Base-by-base conservation (phyloP, 2,113 vertebrate genomes). In the Psilopsiagon aymara region DNA sequence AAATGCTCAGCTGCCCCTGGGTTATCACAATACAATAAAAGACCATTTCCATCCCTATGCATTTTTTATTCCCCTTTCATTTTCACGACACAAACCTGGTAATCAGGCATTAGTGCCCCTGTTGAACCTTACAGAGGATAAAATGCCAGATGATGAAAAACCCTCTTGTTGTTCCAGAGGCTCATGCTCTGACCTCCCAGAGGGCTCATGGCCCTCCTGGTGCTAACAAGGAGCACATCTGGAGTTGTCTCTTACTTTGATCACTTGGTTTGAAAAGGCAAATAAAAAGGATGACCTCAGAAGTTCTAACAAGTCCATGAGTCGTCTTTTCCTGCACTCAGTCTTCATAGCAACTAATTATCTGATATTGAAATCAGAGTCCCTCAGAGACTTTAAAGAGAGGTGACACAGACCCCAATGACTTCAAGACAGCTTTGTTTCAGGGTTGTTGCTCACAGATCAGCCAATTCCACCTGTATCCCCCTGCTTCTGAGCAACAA, bases 41-140 rank as follows among this genome's bases (percentile, higher is more conserved):
- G 15, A 16, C 19, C 35, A 9, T 69, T 37, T 80, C n/a, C n/a
- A 33, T 73, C 79, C 74, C 75, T 52, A 2, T 5, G 35, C 31
- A 6, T 8, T 20, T 25, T 60, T 33, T 15, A 19, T 82, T 70
- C 53, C 37, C 43, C 71, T 91, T 95, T 91, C 76, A 62, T 92
- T 96, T 91, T 85, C 59, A 73, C 0, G 2, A 62, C 68, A 57
- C 57, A 84, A 76, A 76, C 33, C 51, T 4, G 6, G 44, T 17
- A 76, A 66, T 79, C 76, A 33, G 88, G 57, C 53, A 43, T 60
- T n/a, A 28, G 64, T 80, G 80, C 80, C 53, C 46, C 74, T 10
- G 28, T 29, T 81, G 73, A 77, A 90, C 80, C 93, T 83, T 27
- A 21, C 19, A 47, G 64, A 90, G 53, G 90, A 84, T 60, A 81